A percentile compares a stretch with the other conserved stretches of the same genome.
Evolutionary conservation across 2,888 invertebrate genomes (phyloP).

Genomic region (Lydus trimaculatus): DNA sequence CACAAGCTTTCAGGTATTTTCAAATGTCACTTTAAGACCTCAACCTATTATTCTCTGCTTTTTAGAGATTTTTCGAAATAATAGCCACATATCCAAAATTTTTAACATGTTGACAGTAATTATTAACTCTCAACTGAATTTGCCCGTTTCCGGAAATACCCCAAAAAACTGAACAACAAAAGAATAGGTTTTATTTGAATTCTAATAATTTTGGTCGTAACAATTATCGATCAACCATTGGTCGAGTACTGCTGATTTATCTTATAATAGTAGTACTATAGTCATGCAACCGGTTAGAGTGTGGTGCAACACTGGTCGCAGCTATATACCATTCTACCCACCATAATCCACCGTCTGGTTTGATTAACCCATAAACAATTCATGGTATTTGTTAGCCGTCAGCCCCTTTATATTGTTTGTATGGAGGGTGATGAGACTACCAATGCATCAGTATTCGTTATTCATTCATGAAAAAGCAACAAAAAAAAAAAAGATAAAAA

Average conservation of each 20-base stretch:
- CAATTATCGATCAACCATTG: too few relatives aligned
- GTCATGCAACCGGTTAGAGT: constrained; percentile 33
- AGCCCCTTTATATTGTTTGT: constrained; percentile 39
- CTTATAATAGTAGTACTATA: constrained; percentile 6
- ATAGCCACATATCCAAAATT: neutral
- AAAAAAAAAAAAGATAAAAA: constrained; percentile 7
- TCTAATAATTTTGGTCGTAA: too few relatives aligned
- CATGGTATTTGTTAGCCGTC: constrained; percentile 57
- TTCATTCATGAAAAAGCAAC: constrained; percentile 37
- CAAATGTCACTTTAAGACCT: neutral
- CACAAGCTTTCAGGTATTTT: neutral
- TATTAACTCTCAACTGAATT: neutral
- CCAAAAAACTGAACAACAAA: too few relatives aligned
- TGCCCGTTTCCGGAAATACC: neutral
- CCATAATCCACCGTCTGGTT: constrained; percentile 36
- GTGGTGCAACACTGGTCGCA: constrained; percentile 34
- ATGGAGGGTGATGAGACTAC: constrained; percentile 37
- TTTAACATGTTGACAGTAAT: neutral
- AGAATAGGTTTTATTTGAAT: too few relatives aligned
- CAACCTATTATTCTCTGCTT: neutral
- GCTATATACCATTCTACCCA: constrained; percentile 5
- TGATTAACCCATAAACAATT: constrained; percentile 62
- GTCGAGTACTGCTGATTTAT: constrained; percentile 10
- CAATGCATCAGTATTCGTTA: constrained; percentile 38
- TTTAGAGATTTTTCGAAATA: neutral